Evolutionary conservation across 1,140 invertebrate species (phyloP).

Genomic region (Eurosta solidaginis): DNA sequence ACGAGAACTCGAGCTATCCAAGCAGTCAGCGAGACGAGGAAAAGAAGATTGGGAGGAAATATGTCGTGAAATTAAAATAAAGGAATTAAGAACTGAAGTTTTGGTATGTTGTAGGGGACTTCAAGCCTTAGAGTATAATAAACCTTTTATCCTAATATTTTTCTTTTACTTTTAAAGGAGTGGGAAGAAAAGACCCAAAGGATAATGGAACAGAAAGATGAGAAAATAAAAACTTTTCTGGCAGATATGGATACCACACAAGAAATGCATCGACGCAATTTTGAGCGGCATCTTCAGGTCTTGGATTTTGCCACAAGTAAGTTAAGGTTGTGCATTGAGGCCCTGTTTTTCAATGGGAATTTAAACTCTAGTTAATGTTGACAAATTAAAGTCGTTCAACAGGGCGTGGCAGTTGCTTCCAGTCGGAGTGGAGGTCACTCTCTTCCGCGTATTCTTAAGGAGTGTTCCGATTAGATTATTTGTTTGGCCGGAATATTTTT

Average conservation of each 20-base stretch:
- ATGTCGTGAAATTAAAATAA: slow-evolving; percentile 45
- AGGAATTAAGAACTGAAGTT: slow-evolving; percentile 46
- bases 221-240: slow-evolving; percentile 45
- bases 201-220: slow-evolving; percentile 43
- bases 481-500: too few relatives aligned
- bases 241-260: slow-evolving; percentile 45
- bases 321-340: too few relatives aligned
- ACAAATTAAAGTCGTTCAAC: too few relatives aligned
- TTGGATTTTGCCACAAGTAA: slow-evolving; percentile 47
- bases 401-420: too few relatives aligned
- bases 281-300: slow-evolving; percentile 40
- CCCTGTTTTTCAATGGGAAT: too few relatives aligned
- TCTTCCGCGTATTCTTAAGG: too few relatives aligned
- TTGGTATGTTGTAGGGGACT: not conserved
- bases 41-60: slow-evolving; percentile 46
- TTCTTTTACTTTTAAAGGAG: not conserved
- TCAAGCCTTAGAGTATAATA: not conserved
- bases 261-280: slow-evolving; percentile 42
- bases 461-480: too few relatives aligned
- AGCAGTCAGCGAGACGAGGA: slow-evolving; percentile 42
- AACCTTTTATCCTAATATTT: not conserved
- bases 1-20: slow-evolving; percentile 46
- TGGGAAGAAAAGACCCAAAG: slow-evolving; percentile 42
- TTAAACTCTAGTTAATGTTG: too few relatives aligned
- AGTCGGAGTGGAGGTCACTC: too few relatives aligned